A percentile compares a stretch with the other conserved stretches of the same genome.
Conservation (phyloP, 1,140 invertebrate genomes). For the Pogonomyrmex barbatus region DNA sequence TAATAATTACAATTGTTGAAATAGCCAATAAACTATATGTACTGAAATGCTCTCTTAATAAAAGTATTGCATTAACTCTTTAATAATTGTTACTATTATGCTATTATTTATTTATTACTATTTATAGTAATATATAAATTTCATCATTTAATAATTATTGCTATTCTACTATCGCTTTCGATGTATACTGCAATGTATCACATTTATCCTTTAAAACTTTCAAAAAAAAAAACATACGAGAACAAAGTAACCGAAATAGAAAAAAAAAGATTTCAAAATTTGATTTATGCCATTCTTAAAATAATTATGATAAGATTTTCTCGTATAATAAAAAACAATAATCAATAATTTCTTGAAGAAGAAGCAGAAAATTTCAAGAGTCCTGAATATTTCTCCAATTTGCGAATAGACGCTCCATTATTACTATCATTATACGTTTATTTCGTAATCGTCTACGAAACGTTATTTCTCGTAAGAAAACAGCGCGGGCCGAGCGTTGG, state of each 20-base stretch:
- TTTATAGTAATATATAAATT: too few relatives aligned
- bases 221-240: not conserved
- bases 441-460: not conserved
- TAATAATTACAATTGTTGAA: not conserved
- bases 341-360: not conserved
- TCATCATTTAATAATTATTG: too few relatives aligned
- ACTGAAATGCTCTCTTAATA: not conserved
- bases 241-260: not conserved
- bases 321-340: not conserved
- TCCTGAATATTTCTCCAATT: not conserved
- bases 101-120: too few relatives aligned
- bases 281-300: not conserved
- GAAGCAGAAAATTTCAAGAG: not conserved
- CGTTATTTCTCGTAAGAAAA: constrained; percentile 40
- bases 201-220: not conserved
- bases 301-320: not conserved
- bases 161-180: too few relatives aligned
- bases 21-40: not conserved
- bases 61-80: not conserved
- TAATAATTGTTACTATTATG: not conserved
- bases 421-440: constrained; percentile 9
- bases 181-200: not conserved
- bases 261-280: not conserved
- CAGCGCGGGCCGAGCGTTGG: not conserved
- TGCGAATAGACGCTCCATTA: not conserved